Percentiles rank a stretch among this genome's conserved stretches.
Evolutionary conservation across 2,113 vertebrate genomes (phyloP).

Genomic region (Erythrocebus patas): DNA sequence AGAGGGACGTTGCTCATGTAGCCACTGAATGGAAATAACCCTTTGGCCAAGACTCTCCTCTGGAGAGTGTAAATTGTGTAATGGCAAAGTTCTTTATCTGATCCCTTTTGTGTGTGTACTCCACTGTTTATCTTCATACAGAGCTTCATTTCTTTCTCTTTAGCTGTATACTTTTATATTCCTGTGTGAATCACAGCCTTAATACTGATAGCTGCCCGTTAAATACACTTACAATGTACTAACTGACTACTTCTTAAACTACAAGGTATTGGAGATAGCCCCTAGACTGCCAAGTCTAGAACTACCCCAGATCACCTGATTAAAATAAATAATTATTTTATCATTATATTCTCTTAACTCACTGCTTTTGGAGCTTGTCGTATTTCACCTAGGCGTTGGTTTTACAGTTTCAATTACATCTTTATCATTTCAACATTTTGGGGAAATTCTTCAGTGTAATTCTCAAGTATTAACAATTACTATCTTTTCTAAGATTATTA

Average conservation of each 20-base stretch:
- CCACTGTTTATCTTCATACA: background rate
- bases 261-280: background rate
- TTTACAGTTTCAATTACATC: background rate
- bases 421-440: conserved; percentile 7
- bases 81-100: background rate
- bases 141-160: background rate
- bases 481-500: conserved; percentile 61
- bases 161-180: background rate
- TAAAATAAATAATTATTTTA: background rate
- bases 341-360: background rate
- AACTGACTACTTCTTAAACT: background rate
- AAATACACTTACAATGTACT: background rate
- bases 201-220: background rate
- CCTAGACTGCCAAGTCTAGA: background rate
- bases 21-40: background rate
- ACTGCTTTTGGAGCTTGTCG: background rate
- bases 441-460: background rate
- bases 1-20: background rate
- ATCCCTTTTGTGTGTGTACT: background rate
- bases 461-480: conserved; percentile 43
- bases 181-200: background rate
- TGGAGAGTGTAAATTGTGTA: background rate
- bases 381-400: background rate
- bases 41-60: background rate
- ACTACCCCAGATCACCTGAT: background rate